Conservation (phyloP, 2,113 vertebrate genomes). For the Manacus vitellinus region DNA sequence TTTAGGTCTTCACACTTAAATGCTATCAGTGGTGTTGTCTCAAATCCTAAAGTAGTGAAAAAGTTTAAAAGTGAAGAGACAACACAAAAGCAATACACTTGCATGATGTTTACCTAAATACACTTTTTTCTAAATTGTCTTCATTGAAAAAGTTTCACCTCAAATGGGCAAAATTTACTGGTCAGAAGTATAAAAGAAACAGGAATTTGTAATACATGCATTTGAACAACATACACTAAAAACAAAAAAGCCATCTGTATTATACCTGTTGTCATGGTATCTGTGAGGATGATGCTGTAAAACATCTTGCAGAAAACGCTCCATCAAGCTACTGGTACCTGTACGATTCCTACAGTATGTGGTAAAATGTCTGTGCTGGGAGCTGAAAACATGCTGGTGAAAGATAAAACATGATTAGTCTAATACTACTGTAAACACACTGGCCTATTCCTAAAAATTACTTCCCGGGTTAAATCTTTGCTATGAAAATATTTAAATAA, state of each 20-base stretch:
- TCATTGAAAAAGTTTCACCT: neutral
- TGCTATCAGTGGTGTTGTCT: neutral
- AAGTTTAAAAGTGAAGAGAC: neutral
- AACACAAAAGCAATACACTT: neutral
- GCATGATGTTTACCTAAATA: neutral
- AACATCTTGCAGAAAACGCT: constrained; percentile 92
- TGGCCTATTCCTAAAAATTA: neutral
- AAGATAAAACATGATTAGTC: neutral
- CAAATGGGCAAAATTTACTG: neutral
- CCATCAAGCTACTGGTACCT: constrained; percentile 79
- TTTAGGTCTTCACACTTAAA: neutral
- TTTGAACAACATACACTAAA: neutral
- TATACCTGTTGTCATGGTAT: constrained; percentile 85
- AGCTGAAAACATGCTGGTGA: constrained; percentile 86
- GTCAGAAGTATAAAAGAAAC: neutral
- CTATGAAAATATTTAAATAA: neutral
- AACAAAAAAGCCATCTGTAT: neutral
- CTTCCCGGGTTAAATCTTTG: neutral
- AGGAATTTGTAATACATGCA: neutral
- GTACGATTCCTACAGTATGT: constrained; percentile 68
- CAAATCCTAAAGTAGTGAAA: neutral
- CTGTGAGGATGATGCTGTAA: constrained; percentile 84
- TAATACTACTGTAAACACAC: neutral
- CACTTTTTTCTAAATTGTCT: neutral
- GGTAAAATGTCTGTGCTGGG: constrained; percentile 83